Evolutionary conservation across 1,140 invertebrate species (phyloP).

Genomic region (Calliphora vicina): DNA sequence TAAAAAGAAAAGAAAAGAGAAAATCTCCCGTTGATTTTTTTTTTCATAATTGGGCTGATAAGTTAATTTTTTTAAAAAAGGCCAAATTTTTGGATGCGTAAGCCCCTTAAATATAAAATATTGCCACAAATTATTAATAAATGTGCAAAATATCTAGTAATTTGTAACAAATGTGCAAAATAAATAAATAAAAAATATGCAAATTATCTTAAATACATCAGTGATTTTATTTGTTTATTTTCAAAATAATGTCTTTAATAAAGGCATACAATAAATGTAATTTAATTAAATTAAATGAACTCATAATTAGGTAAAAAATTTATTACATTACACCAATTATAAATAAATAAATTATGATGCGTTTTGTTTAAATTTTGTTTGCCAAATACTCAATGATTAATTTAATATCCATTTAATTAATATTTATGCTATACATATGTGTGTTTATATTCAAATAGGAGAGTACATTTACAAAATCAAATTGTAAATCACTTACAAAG

Average conservation of each 20-base stretch:
- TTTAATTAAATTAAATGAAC: neutral
- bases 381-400: neutral
- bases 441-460: neutral
- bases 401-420: neutral
- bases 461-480: neutral
- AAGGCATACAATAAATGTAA: neutral
- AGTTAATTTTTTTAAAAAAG: no score
- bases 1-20: no score
- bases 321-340: neutral
- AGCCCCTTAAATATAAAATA: no score
- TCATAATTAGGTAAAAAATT: neutral
- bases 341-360: neutral
- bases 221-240: neutral
- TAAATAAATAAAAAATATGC: neutral
- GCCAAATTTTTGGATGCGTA: no score
- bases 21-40: no score
- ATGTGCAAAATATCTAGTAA: no score
- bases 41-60: no score
- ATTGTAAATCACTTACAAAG: conserved; percentile 24
- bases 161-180: neutral
- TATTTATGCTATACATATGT: neutral
- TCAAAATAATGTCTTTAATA: neutral
- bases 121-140: no score
- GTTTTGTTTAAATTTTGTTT: neutral
- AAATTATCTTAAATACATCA: neutral